Conservation (phyloP, 2,888 invertebrate genomes). For the Tipula helvola region DNA sequence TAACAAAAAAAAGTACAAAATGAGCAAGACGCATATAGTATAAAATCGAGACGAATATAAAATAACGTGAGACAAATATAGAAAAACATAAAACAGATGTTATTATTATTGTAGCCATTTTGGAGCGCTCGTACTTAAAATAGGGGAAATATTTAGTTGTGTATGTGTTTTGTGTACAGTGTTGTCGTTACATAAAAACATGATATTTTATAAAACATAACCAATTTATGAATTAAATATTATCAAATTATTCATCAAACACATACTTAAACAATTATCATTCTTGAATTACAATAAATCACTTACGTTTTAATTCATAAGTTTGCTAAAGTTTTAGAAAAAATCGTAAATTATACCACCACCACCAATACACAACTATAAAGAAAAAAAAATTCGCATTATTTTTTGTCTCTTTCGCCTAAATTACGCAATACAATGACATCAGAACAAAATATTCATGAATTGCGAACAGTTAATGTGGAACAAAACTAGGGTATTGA, state of each 20-base stretch:
- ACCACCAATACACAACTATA: background rate
- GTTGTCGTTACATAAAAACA: background rate
- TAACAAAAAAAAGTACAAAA: background rate
- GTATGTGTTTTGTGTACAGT: background rate
- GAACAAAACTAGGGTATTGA: background rate
- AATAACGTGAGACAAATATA: background rate
- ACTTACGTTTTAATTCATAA: background rate
- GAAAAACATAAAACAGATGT: background rate
- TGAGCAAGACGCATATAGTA: background rate
- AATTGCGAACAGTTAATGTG: background rate
- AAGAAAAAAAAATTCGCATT: background rate
- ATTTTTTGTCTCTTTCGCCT: background rate
- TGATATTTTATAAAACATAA: background rate
- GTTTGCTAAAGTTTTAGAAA: background rate
- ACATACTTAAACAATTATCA: background rate
- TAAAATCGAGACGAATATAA: background rate
- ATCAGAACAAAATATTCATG: background rate
- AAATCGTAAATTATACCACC: background rate
- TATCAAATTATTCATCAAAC: background rate
- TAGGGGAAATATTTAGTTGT: background rate
- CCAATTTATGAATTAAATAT: background rate
- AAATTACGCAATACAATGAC: background rate
- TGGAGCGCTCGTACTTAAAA: background rate
- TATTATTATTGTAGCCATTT: background rate
- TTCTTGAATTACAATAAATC: background rate